A percentile compares a stretch with the other conserved stretches of the same genome.
Evolutionary conservation across 2,888 invertebrate species (phyloP).

Genomic region (Amblyjoppa proteus): DNA sequence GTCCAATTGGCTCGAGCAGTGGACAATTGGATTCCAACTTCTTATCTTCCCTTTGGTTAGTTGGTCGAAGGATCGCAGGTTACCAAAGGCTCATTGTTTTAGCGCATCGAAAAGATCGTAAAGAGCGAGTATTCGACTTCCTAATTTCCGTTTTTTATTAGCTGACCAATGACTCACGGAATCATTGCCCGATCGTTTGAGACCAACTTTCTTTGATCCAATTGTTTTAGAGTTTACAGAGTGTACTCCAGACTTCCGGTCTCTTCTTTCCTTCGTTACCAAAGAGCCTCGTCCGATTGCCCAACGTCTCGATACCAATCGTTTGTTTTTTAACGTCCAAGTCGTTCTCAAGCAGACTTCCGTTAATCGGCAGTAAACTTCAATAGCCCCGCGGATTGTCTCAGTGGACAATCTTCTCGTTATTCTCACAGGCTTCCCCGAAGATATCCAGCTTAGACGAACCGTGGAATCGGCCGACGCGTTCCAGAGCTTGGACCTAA

Average conservation of each 20-base stretch:
- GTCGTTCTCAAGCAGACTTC: too few species aligned
- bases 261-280: background rate
- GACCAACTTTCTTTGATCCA: background rate
- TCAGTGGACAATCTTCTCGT: background rate
- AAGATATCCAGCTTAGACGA: background rate
- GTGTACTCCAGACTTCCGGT: background rate
- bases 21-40: background rate
- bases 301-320: background rate
- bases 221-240: background rate
- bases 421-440: background rate
- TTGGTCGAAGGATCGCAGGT: background rate
- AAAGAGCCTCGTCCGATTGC: background rate
- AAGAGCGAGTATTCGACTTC: too few species aligned
- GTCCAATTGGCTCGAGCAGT: background rate
- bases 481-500: conserved; percentile 13
- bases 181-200: background rate
- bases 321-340: background rate
- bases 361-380: too few species aligned
- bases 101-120: too few species aligned
- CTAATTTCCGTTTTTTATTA: too few species aligned
- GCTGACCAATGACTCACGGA: background rate
- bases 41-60: background rate
- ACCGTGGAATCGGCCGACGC: conserved; percentile 11
- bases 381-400: background rate
- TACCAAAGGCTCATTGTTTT: too few species aligned